phyloP scores from a whole-genome alignment of 2,113 vertebrate genomes.

The Parus major region DNA sequence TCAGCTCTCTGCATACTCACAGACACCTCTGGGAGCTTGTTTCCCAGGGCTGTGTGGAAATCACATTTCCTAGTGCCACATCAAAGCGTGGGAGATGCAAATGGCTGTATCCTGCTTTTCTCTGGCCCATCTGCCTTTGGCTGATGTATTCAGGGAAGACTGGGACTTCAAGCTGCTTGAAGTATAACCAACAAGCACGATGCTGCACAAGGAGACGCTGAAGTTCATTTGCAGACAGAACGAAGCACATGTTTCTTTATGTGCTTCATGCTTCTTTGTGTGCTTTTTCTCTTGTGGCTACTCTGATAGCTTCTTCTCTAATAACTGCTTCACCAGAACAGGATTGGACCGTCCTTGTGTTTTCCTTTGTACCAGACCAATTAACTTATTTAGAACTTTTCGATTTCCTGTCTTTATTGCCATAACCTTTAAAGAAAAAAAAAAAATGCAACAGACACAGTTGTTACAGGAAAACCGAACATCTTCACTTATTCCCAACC shows the following conservation, averaged over 20 bases:
- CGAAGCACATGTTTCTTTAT: fast-evolving
- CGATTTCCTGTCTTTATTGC: conserved; percentile 83
- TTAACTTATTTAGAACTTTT: conserved; percentile 92
- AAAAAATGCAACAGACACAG: background rate
- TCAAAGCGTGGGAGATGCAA: background rate
- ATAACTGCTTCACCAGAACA: conserved; percentile 76
- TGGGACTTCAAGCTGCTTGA: background rate
- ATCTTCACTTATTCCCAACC: background rate
- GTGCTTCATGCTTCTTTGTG: too few species aligned
- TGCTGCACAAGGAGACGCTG: fast-evolving
- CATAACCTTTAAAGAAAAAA: conserved; percentile 77
- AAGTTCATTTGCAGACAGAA: background rate
- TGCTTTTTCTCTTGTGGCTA: background rate
- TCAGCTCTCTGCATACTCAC: background rate
- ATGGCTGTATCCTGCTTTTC: background rate
- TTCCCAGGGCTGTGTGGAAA: background rate
- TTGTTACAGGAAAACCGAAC: background rate
- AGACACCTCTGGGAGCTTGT: background rate
- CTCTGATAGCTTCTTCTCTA: conserved; percentile 78
- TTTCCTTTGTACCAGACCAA: conserved; percentile 87
- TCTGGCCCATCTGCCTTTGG: background rate
- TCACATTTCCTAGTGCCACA: background rate
- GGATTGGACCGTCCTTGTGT: conserved; percentile 85
- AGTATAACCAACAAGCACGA: background rate
- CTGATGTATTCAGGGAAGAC: background rate